Evolutionary conservation across 2,888 invertebrate species (phyloP).

Genomic region (Melinopterus prodromus): DNA sequence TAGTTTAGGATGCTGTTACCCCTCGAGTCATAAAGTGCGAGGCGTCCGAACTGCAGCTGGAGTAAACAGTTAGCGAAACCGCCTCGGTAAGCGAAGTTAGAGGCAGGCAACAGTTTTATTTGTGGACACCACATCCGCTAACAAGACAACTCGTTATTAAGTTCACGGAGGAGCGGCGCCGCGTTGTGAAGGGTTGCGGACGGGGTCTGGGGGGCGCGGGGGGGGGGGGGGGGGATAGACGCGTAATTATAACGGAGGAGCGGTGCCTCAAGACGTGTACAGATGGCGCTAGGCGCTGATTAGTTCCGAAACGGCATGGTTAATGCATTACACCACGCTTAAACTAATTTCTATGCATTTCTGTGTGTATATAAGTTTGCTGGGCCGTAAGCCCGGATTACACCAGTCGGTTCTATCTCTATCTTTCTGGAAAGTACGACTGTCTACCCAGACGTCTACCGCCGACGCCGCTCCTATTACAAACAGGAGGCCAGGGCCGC

Average conservation of each 20-base stretch:
- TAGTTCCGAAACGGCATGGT: slow-evolving; percentile 27
- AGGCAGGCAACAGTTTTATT: not conserved
- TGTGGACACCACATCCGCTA: slow-evolving; percentile 18
- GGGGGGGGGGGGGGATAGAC: not conserved
- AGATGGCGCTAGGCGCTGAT: slow-evolving; percentile 20
- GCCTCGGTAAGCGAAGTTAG: not conserved
- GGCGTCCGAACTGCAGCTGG: not conserved
- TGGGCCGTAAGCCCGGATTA: slow-evolving; percentile 8
- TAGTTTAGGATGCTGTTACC: not conserved
- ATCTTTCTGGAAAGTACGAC: not conserved
- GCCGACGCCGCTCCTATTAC: not conserved
- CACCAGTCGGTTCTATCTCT: not conserved
- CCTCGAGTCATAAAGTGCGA: not conserved
- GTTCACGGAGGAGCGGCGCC: slow-evolving; percentile 10
- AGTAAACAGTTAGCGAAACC: not conserved
- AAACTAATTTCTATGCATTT: slow-evolving; percentile 30
- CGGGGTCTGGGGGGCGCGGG: not conserved
- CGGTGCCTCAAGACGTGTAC: not conserved
- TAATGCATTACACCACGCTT: slow-evolving; percentile 28
- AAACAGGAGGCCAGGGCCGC: not conserved
- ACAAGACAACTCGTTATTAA: slow-evolving; percentile 31
- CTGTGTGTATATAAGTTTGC: not conserved
- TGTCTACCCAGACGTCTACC: not conserved
- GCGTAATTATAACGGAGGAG: slow-evolving; percentile 28
- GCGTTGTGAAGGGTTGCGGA: not conserved